A percentile compares a stretch with the other conserved stretches of the same genome.
Evolutionary conservation across 1,140 invertebrate genomes (phyloP).

Genomic region (Goniozus legneri): DNA sequence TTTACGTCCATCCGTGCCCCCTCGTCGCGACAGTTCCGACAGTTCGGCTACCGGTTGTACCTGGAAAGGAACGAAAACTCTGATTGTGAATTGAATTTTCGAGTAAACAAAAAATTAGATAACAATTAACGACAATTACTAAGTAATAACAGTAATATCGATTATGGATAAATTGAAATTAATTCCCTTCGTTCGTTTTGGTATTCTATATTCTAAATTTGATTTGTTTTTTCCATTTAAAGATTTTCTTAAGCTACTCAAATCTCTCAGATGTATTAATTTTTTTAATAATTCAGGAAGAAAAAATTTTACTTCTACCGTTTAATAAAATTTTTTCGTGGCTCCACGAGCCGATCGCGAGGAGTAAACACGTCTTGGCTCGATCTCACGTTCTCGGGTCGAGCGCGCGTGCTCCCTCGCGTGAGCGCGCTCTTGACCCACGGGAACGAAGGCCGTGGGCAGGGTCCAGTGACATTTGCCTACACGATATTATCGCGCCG

Average conservation of each 20-base stretch:
- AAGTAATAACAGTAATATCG: too few species aligned
- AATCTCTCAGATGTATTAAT: too few species aligned
- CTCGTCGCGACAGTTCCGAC: constrained; percentile 75
- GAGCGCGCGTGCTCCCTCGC: not conserved
- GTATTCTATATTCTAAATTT: too few species aligned
- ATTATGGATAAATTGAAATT: too few species aligned
- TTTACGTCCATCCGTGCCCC: constrained; percentile 60
- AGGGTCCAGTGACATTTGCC: not conserved
- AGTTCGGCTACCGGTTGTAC: constrained; percentile 85
- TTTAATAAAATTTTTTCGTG: too few species aligned
- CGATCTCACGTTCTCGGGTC: not conserved
- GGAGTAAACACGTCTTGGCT: not conserved
- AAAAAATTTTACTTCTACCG: too few species aligned
- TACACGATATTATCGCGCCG: not conserved
- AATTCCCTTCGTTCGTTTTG: too few species aligned
- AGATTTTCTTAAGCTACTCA: too few species aligned
- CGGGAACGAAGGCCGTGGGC: not conserved
- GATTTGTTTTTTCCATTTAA: too few species aligned
- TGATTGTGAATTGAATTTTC: constrained; percentile 3
- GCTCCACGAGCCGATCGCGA: too few species aligned
- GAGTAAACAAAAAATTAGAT: not conserved
- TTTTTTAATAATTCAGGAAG: too few species aligned
- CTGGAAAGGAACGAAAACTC: constrained; percentile 48
- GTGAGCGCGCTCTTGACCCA: not conserved
- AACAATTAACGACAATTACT: not conserved